phyloP scores from a whole-genome alignment of 2,113 vertebrate species.

The Miniopterus natalensis region DNA sequence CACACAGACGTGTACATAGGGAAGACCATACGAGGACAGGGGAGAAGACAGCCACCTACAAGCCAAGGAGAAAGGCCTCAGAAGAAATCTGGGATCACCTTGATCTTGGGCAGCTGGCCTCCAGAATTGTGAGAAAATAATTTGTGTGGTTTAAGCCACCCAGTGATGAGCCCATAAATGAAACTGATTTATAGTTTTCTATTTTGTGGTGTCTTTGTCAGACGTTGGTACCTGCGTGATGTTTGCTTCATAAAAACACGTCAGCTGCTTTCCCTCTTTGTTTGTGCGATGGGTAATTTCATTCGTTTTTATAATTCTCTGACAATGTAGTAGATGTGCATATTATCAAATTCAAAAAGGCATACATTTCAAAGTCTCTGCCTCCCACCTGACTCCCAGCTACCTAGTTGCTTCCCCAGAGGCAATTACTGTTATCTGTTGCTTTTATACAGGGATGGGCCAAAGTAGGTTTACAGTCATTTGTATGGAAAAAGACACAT shows the following conservation, averaged over 20 bases:
- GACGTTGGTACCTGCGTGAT: background rate
- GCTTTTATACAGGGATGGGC: background rate
- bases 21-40: background rate
- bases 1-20: background rate
- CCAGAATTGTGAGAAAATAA: background rate
- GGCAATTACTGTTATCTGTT: background rate
- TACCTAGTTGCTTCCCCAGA: background rate
- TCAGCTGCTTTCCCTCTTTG: background rate
- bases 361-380: background rate
- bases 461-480: too few relatives aligned
- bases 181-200: background rate
- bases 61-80: background rate
- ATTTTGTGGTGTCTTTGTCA: background rate
- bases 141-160: background rate
- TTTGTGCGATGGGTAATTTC: background rate
- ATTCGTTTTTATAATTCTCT: slow-evolving; percentile 27
- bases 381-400: background rate
- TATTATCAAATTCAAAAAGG: background rate
- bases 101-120: background rate
- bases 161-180: background rate
- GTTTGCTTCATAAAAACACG: background rate
- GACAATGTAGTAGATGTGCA: background rate
- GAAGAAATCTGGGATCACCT: background rate
- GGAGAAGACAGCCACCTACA: background rate
- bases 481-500: too few relatives aligned